Percentiles rank a stretch among this genome's conserved stretches.
Evolutionary conservation across 2,888 invertebrate species (phyloP).

Genomic region (Euspilapteryx auroguttella): DNA sequence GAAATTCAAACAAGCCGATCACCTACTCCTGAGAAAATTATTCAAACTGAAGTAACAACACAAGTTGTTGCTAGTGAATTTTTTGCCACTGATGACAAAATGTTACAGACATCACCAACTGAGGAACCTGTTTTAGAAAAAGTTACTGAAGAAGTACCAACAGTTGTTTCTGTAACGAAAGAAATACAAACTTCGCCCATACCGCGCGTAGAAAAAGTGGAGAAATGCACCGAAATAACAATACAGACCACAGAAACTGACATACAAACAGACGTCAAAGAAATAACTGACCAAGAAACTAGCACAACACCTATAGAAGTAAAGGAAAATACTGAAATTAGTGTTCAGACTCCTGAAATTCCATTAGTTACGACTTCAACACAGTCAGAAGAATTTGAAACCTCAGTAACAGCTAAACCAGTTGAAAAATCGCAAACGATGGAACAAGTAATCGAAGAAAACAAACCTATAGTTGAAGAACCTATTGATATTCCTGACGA

Average conservation of each 20-base stretch:
- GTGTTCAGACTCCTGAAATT: slow-evolving; percentile 38
- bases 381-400: slow-evolving; percentile 41
- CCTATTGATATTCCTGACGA: no score
- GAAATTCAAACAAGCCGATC: slow-evolving; percentile 43
- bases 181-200: slow-evolving; percentile 61
- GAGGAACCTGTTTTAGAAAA: slow-evolving; percentile 17
- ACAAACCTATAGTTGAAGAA: slow-evolving; percentile 6
- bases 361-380: slow-evolving; percentile 31
- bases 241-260: slow-evolving; percentile 37
- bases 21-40: slow-evolving; percentile 28
- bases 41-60: slow-evolving; percentile 53
- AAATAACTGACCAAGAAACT: slow-evolving; percentile 34
- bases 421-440: no score
- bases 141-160: slow-evolving; percentile 20
- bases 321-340: slow-evolving; percentile 26
- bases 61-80: slow-evolving; percentile 52
- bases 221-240: slow-evolving; percentile 35
- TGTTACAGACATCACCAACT: slow-evolving; percentile 48
- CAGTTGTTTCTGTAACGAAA: slow-evolving; percentile 42
- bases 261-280: slow-evolving; percentile 32
- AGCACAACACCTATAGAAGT: slow-evolving; percentile 31
- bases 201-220: slow-evolving; percentile 23
- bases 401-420: no score
- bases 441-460: slow-evolving; percentile 10
- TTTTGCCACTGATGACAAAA: slow-evolving; percentile 35